Evolutionary conservation across 1,140 invertebrate species (phyloP).

Genomic region (Antheraea mylitta): DNA sequence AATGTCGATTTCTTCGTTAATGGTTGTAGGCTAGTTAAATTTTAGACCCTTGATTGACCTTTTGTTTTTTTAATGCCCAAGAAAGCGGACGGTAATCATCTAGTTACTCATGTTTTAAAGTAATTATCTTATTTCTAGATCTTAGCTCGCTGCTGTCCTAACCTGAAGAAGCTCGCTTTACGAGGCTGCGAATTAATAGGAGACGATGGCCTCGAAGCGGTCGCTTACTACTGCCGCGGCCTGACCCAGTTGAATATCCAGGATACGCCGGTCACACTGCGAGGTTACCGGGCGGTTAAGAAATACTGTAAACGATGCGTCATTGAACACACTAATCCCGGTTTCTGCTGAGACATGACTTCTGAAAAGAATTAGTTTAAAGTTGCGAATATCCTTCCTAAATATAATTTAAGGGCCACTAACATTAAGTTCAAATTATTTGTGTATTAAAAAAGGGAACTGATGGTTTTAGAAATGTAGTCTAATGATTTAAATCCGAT

Average conservation of each 20-base stretch:
- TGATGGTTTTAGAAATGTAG: too few relatives aligned
- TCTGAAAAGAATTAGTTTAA: neutral
- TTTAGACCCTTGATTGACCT: too few relatives aligned
- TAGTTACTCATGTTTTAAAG: too few relatives aligned
- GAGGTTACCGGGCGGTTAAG: slow-evolving; percentile 94
- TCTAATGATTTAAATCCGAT: too few relatives aligned
- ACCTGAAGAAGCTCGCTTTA: slow-evolving; percentile 93
- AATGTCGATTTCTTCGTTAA: too few relatives aligned
- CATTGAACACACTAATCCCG: slow-evolving; percentile 96
- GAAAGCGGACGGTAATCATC: too few relatives aligned
- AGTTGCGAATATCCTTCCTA: neutral
- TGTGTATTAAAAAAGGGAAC: too few relatives aligned
- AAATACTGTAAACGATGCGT: slow-evolving; percentile 94
- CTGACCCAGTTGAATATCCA: slow-evolving; percentile 95
- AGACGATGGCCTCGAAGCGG: slow-evolving; percentile 90
- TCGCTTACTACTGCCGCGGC: slow-evolving; percentile 92
- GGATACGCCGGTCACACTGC: slow-evolving; percentile 91
- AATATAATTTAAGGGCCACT: too few relatives aligned
- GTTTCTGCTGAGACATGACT: slow-evolving; percentile 84
- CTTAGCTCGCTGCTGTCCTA: slow-evolving; percentile 92
- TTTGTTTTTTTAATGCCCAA: too few relatives aligned
- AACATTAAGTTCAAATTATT: too few relatives aligned
- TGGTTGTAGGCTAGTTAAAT: too few relatives aligned
- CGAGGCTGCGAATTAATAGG: slow-evolving; percentile 94
- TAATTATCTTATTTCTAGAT: slow-evolving; percentile 59